Evolutionary conservation across 1,140 invertebrate genomes (phyloP).

Genomic region (Himalopsyche phryganea): DNA sequence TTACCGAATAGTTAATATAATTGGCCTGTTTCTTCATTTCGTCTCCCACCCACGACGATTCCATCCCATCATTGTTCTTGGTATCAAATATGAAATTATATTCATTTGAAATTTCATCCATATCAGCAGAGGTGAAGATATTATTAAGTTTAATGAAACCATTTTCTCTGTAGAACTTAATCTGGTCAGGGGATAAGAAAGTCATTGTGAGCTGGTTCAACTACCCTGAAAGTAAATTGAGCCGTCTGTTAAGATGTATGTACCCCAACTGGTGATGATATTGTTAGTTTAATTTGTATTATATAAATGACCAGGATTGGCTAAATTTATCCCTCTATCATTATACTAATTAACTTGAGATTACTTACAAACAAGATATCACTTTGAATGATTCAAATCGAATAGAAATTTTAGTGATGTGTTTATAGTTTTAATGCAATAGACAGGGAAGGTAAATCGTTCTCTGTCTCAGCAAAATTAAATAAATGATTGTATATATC

Average conservation of each 20-base stretch:
- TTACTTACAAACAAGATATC: too few species aligned
- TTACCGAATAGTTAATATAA: slow-evolving; percentile 42
- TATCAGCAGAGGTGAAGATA: slow-evolving; percentile 45
- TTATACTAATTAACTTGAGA: too few species aligned
- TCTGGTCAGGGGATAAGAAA: slow-evolving; percentile 46
- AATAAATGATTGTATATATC: too few species aligned
- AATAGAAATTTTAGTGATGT: too few species aligned
- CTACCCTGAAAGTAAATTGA: background rate
- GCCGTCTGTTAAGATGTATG: background rate
- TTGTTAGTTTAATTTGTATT: background rate
- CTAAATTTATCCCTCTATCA: too few species aligned
- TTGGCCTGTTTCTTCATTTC: slow-evolving; percentile 44
- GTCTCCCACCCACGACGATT: slow-evolving; percentile 52
- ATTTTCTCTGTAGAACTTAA: slow-evolving; percentile 51
- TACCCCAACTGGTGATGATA: background rate
- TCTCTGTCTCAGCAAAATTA: too few species aligned
- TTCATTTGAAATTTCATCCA: slow-evolving; percentile 46
- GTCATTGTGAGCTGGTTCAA: slow-evolving; percentile 33
- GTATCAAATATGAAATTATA: slow-evolving; percentile 50
- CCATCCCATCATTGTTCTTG: slow-evolving; percentile 43
- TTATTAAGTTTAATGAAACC: slow-evolving; percentile 51
- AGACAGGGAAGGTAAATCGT: too few species aligned
- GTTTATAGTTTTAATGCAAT: too few species aligned
- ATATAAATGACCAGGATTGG: background rate
- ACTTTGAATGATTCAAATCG: too few species aligned